A percentile compares a stretch with the other conserved stretches of the same genome.
Evolutionary conservation across 2,888 invertebrate genomes (phyloP).

Genomic region (Vannuccia rotundouncinata): DNA sequence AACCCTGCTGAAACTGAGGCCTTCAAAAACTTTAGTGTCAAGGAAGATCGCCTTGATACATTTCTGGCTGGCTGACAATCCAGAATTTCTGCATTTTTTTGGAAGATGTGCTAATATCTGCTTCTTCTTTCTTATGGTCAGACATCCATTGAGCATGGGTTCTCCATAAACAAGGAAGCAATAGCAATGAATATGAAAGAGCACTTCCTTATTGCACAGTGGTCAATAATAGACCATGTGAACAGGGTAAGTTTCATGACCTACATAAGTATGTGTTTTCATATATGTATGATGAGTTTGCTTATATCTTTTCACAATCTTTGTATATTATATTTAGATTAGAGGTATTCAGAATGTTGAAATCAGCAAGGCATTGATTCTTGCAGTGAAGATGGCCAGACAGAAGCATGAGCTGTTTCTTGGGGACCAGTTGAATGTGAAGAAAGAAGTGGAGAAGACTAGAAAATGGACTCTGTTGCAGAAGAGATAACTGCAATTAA

Average conservation of each 20-base stretch:
- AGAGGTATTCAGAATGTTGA: neutral
- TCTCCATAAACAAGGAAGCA: constrained; percentile 44
- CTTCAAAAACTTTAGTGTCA: no score
- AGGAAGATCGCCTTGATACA: neutral
- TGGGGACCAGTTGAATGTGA: no score
- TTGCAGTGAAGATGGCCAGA: no score
- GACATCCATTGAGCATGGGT: constrained; percentile 43
- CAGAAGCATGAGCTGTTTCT: no score
- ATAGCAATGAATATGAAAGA: constrained; percentile 42
- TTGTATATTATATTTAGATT: neutral
- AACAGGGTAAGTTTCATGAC: constrained; percentile 6
- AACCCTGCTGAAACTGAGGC: neutral
- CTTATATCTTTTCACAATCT: constrained; percentile 3
- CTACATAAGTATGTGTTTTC: neutral
- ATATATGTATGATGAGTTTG: neutral
- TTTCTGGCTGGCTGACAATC: no score
- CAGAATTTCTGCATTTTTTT: no score
- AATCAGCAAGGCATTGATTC: no score
- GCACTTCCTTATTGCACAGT: constrained; percentile 41
- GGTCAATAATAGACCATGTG: constrained; percentile 30
- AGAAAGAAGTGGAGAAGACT: no score
- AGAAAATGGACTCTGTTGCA: no score
- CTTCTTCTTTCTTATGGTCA: constrained; percentile 44
- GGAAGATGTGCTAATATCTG: neutral
- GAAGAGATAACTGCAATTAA: no score